Base-by-base conservation (phyloP, 1,140 invertebrate species). In the Zaprionus inermis region DNA sequence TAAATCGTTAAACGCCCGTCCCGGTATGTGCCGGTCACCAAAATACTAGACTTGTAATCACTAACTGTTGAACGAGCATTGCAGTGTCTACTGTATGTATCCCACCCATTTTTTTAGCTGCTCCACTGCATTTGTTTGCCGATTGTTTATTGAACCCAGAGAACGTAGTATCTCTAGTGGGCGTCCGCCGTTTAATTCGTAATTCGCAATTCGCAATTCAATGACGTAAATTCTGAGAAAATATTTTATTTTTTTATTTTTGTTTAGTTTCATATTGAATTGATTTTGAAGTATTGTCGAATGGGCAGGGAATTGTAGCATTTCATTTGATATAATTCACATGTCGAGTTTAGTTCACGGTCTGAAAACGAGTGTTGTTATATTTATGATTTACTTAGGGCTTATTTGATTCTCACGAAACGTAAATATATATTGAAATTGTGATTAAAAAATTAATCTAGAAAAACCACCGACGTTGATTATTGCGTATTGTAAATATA, bases 1-100 rank as follows among this genome's bases (percentile, higher is more conserved):
- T 5, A 11, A 20, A 22, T 12, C n/a, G 38, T 16, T 44, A 44
- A 49, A 20, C 10, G 44, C 44, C 46, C 78, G 81, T 85, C 78
- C 81, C 69, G 54, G 41, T 16, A 61, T 71, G 81, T 84, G 70
- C 81, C 81, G 66, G 73, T 59, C 54, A 85, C 81, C 69, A 44
- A 68, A 63, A 30, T 32, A 49, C 34, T 56, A n/a, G n/a, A n/a
- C 41, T 56, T 14, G 16, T 56, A 72, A 52, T 54, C 63, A 61
- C 10, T 44, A 57, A 49, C 11, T 22, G 30, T 24, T 65, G 7
- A 14, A 61, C 30, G 44, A 18, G 18, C 44, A 59, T 73, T 36
- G 30, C 65, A 24, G 51, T 49, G 44, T 61, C 4, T 16, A 14
- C 5, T 51, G 34, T 18, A 68, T 51, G 34, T 18, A 68, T 69